These are phyloP conservation scores for Dioctria rufipes DNA, from an alignment of 2,888 invertebrate species.

Conservation along the genomic window DNA sequence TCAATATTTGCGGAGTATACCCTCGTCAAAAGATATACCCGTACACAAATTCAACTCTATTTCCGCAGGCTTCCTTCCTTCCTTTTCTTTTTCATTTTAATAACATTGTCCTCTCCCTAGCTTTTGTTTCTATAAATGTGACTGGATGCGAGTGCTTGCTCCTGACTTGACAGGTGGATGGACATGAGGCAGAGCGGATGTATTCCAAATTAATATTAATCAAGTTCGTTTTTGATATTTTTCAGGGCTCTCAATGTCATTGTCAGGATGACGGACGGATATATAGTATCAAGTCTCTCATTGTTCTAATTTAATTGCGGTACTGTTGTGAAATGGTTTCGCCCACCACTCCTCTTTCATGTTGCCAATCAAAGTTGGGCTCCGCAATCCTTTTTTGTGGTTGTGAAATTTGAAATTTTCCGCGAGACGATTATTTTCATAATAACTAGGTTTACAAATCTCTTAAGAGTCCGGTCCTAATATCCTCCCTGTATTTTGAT, in stretches of 20 bases:
- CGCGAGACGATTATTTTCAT: too few relatives aligned
- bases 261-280: background rate
- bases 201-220: background rate
- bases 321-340: too few relatives aligned
- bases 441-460: too few relatives aligned
- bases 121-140: slow-evolving; percentile 7
- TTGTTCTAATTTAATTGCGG: background rate
- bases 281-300: background rate
- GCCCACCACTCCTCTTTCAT: too few relatives aligned
- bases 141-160: background rate
- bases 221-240: background rate
- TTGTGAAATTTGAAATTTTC: too few relatives aligned
- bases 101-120: background rate
- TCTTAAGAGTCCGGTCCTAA: too few relatives aligned
- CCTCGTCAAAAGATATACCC: slow-evolving; percentile 12
- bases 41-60: slow-evolving; percentile 19
- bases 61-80: slow-evolving; percentile 2
- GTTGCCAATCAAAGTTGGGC: too few relatives aligned
- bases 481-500: too few relatives aligned
- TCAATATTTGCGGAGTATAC: slow-evolving; percentile 32
- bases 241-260: slow-evolving; percentile 23
- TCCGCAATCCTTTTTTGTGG: too few relatives aligned
- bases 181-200: background rate
- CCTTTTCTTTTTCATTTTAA: background rate
- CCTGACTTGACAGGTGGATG: background rate